phyloP scores from a whole-genome alignment of 2,888 invertebrate species.

The Enchytraeus crypticus region DNA sequence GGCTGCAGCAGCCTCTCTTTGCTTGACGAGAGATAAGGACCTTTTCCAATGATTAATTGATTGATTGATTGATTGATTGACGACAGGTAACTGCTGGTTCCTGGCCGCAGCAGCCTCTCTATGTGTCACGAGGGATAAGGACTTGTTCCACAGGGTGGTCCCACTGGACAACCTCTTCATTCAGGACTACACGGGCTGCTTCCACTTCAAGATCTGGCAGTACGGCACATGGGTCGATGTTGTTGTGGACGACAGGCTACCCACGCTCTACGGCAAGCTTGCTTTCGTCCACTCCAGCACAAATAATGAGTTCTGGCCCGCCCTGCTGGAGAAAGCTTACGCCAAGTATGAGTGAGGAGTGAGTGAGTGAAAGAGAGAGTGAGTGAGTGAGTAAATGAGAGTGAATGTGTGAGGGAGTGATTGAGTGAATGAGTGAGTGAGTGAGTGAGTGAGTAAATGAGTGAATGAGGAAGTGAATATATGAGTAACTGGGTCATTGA shows the following conservation, averaged over 20 bases:
- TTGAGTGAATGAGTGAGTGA: no score
- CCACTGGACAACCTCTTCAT: constrained; percentile 61
- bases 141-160: constrained; percentile 83
- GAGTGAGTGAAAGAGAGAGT: no score
- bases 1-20: constrained; percentile 78
- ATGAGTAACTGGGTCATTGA: neutral
- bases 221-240: constrained; percentile 25
- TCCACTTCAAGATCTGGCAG: constrained; percentile 26
- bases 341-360: constrained; percentile 58
- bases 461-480: no score
- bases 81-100: constrained; percentile 81
- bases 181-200: constrained; percentile 14
- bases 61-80: no score
- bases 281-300: constrained; percentile 54
- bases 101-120: constrained; percentile 74
- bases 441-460: no score
- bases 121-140: constrained; percentile 62
- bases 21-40: constrained; percentile 61
- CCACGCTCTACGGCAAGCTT: constrained; percentile 52
- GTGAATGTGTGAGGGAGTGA: no score
- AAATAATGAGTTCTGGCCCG: constrained; percentile 57
- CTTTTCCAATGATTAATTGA: no score
- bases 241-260: constrained; percentile 48
- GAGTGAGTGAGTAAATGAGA: no score
- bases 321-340: constrained; percentile 59